phyloP scores from a whole-genome alignment of 2,797 vertebrate species.

The Scolopax bukidnonensis region DNA sequence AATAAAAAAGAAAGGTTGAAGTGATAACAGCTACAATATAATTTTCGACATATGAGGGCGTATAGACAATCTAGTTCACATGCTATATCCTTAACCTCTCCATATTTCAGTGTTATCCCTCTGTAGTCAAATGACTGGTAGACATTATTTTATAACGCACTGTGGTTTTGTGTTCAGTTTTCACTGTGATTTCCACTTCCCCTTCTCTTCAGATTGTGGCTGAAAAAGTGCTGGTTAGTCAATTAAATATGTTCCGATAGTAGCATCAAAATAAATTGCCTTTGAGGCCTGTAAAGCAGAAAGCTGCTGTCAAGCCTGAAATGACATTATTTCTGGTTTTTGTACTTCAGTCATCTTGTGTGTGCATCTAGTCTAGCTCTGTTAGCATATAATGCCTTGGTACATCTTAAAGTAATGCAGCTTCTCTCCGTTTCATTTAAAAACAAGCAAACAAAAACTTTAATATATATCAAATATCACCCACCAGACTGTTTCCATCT shows the following conservation, averaged over 20 bases:
- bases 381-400: neutral
- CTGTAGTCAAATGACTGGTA: neutral
- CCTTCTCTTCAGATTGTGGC: neutral
- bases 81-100: neutral
- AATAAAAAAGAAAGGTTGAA: neutral
- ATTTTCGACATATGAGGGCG: neutral
- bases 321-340: neutral
- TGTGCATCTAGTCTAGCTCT: no score
- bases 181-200: fast-evolving
- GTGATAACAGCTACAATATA: no score
- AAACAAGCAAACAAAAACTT: neutral
- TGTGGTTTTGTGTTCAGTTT: neutral
- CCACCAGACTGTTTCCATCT: neutral
- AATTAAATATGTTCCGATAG: neutral
- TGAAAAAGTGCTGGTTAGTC: neutral
- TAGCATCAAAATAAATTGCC: neutral
- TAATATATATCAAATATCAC: neutral
- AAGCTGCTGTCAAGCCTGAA: neutral
- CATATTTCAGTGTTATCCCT: neutral
- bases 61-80: neutral
- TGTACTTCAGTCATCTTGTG: neutral
- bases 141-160: neutral
- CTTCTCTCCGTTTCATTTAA: neutral
- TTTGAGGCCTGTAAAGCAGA: neutral
- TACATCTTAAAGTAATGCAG: neutral